phyloP scores from a whole-genome alignment of 2,888 invertebrate genomes.

The Lepidochitona cinerea region DNA sequence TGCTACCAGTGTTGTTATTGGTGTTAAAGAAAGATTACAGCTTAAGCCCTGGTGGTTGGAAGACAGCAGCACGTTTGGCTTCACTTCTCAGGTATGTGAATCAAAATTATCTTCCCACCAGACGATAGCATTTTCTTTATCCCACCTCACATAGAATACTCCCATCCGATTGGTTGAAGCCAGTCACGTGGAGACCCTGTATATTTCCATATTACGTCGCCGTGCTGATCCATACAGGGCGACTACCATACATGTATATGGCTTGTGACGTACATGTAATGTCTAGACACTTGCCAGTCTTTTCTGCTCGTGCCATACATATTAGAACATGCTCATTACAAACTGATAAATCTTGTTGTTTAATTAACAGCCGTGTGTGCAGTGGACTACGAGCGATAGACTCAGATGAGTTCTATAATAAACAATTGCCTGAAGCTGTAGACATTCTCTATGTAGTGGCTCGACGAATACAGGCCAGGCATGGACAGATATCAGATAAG shows the following conservation, averaged over 20 bases:
- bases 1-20: conserved; percentile 61
- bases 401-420: conserved; percentile 50
- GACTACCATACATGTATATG: too few species aligned
- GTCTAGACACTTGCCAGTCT: too few species aligned
- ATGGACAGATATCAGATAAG: conserved; percentile 19
- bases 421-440: conserved; percentile 56
- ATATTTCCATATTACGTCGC: too few species aligned
- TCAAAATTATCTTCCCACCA: too few species aligned
- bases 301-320: too few species aligned
- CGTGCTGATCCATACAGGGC: too few species aligned
- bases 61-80: conserved; percentile 59
- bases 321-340: too few species aligned
- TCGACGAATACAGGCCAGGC: conserved; percentile 58
- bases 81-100: conserved; percentile 61
- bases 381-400: conserved; percentile 51
- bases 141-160: too few species aligned
- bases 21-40: conserved; percentile 67
- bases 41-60: conserved; percentile 65
- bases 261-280: too few species aligned
- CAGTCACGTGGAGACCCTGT: too few species aligned
- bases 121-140: not conserved
- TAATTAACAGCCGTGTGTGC: conserved; percentile 53
- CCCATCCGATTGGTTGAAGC: too few species aligned
- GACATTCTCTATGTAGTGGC: conserved; percentile 61
- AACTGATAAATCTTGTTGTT: too few species aligned